These are phyloP conservation scores for Nomada fucata DNA, from an alignment of 2,888 invertebrate genomes.

Conservation along the genomic window DNA sequence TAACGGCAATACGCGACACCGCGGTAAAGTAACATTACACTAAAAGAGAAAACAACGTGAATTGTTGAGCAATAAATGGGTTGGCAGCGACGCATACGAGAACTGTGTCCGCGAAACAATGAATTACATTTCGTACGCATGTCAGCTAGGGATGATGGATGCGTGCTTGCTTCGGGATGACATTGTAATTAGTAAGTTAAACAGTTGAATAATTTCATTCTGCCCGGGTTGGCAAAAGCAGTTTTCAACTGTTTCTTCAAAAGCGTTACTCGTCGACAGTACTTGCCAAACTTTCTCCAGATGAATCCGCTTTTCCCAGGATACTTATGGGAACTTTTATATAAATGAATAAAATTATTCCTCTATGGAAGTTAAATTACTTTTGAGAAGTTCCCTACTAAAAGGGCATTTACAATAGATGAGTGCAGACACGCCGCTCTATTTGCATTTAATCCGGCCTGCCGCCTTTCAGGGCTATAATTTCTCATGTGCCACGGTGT, in stretches of 20 bases:
- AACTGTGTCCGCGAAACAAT: slow-evolving; percentile 12
- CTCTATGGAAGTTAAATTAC: slow-evolving; percentile 72
- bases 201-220: slow-evolving; percentile 54
- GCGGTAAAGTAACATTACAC: not conserved
- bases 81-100: not conserved
- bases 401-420: slow-evolving; percentile 59
- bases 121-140: slow-evolving; percentile 27
- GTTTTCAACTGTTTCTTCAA: slow-evolving; percentile 54
- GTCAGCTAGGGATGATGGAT: slow-evolving; percentile 5
- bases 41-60: not conserved
- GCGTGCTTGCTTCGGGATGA: slow-evolving; percentile 23
- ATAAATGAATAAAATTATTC: slow-evolving; percentile 73
- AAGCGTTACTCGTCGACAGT: slow-evolving; percentile 53
- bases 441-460: slow-evolving; percentile 67
- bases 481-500: slow-evolving; percentile 23
- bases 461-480: slow-evolving; percentile 34
- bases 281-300: slow-evolving; percentile 52
- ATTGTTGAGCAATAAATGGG: not conserved
- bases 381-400: slow-evolving; percentile 60
- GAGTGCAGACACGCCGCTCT: slow-evolving; percentile 45
- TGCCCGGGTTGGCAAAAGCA: slow-evolving; percentile 29
- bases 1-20: no score
- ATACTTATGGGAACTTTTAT: slow-evolving; percentile 65
- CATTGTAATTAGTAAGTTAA: slow-evolving; percentile 58
- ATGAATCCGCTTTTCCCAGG: slow-evolving; percentile 54